Base-by-base conservation (phyloP, 2,797 vertebrate species). In the Sebastes hubbsi region DNA sequence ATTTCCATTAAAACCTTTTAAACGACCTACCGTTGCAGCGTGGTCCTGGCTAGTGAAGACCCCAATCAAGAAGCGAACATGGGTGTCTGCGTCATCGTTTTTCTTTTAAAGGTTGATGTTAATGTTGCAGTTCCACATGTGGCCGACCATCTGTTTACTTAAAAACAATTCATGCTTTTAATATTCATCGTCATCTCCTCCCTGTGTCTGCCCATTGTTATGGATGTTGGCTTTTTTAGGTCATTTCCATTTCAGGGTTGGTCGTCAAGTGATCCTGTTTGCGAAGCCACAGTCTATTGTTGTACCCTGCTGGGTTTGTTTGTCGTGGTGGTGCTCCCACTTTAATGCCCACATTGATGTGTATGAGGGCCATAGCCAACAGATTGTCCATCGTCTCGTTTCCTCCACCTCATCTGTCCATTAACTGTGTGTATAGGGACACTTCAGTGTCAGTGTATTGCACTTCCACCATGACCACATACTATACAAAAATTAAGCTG, bases 181-280 rank as follows among this genome's bases (percentile, higher is more conserved):
- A 81, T 55, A 92, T 90, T 84, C 87, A 87, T 87, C 83, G 81
- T 80, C 56, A 58, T 61, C 61, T 34, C 82, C 83, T 79, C 82
- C 79, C 66, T 42, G 38, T 16, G 38, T 72, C 69, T n/a, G 72
- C 34, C 69, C 73, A 75, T 95, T 95, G 91, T 91, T 82, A 91
- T 92, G 86, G 75, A 88, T 13, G 63, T 64, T 30, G 59, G 68
- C 62, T 77, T 62, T 77, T 88, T 86, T 13, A 63, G 85, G 24
- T 72, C 78, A 89, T 95, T 94, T 94, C 91, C 91, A 94, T 94
- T 77, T 92, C 87, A 85, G 83, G 81, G 84, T 76, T 68, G 73
- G 36, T 79, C 32, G 54, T 78, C 56, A 46, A 76, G 77, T 67
- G 32, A 42, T 36, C 75, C 75, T 80, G 82, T 93, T 93, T 86